These are phyloP conservation scores for Phylloscopus trochilus DNA, from an alignment of 2,113 vertebrate species.

Conservation along the genomic window DNA sequence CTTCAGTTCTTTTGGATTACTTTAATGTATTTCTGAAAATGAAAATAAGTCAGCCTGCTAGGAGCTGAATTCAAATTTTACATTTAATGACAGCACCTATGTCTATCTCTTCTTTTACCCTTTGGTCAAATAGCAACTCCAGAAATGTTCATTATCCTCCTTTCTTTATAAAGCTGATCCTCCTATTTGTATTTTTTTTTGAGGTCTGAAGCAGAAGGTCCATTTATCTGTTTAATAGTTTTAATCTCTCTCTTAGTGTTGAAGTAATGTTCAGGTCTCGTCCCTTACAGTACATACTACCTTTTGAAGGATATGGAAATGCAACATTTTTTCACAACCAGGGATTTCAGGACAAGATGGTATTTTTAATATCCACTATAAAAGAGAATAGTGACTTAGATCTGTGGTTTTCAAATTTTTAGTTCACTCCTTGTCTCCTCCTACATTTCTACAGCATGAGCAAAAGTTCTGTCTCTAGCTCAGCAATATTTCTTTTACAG, in stretches of 20 bases:
- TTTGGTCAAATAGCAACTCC: neutral
- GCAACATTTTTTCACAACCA: neutral
- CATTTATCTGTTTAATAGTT: neutral
- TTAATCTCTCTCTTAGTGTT: neutral
- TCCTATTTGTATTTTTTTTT: neutral
- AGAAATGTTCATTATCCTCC: neutral
- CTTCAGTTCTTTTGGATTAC: neutral
- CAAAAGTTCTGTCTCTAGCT: neutral
- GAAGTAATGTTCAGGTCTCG: neutral
- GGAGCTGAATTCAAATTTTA: neutral
- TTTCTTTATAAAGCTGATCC: neutral
- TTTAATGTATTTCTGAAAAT: neutral
- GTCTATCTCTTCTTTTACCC: neutral
- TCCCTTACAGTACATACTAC: neutral
- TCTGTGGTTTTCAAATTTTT: neutral
- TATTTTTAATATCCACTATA: neutral
- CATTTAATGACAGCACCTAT: neutral
- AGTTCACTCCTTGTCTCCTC: neutral
- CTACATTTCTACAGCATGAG: neutral
- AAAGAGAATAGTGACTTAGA: neutral
- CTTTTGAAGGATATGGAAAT: neutral
- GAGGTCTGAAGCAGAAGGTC: neutral
- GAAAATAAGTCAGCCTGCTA: neutral
- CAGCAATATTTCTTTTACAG: neutral
- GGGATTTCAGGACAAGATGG: neutral